phyloP scores from a whole-genome alignment of 2,113 vertebrate species.

The Hippocampus mohnikei region DNA sequence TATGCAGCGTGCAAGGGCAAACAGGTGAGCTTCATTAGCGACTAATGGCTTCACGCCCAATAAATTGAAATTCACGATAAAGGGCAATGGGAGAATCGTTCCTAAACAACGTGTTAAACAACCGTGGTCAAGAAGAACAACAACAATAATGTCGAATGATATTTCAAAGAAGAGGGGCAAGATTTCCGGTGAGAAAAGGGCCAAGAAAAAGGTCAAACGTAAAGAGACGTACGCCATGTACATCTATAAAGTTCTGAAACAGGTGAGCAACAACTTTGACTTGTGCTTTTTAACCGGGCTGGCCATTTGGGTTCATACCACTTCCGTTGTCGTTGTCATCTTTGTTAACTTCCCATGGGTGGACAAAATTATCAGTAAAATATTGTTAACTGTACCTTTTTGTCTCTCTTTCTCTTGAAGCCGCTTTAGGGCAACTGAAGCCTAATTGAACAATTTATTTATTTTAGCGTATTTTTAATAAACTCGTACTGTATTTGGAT shows the following conservation, averaged over 20 bases:
- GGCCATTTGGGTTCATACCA: background rate
- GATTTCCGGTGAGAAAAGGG: constrained; percentile 61
- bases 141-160: constrained; percentile 61
- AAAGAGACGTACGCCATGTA: constrained; percentile 76
- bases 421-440: too few species aligned
- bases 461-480: too few species aligned
- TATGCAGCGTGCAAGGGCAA: background rate
- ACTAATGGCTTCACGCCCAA: constrained; percentile 30
- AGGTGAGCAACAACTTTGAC: constrained; percentile 46
- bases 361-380: too few species aligned
- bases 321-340: background rate
- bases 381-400: too few species aligned
- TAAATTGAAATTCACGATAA: background rate
- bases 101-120: background rate
- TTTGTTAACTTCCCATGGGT: too few species aligned
- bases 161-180: constrained; percentile 71
- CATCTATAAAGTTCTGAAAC: constrained; percentile 77
- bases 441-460: too few species aligned
- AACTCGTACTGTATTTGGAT: too few species aligned
- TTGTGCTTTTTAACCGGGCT: background rate
- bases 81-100: background rate
- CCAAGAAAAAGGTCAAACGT: constrained; percentile 64
- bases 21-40: constrained; percentile 45
- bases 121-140: too few species aligned
- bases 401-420: too few species aligned